A percentile compares a stretch with the other conserved stretches of the same genome.
Conservation (phyloP, 1,140 invertebrate species). For the Pogonomyrmex californicus region DNA sequence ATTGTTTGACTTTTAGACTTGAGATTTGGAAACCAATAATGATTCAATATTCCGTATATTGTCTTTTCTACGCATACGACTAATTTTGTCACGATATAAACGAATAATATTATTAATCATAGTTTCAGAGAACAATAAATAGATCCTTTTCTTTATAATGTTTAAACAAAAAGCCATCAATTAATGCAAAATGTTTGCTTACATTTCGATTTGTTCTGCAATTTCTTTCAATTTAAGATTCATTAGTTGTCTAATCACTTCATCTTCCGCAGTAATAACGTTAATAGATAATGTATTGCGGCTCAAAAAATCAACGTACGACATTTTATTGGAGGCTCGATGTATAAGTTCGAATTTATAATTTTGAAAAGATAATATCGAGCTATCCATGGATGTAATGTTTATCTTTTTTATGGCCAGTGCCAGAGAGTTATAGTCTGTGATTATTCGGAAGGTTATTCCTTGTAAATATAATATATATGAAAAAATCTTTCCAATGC, state of each 20-base stretch:
- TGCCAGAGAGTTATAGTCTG: not conserved
- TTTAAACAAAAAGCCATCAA: slow-evolving; percentile 1
- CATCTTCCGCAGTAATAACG: not conserved
- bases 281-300: not conserved
- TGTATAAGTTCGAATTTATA: slow-evolving; percentile 1
- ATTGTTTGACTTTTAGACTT: too few species aligned
- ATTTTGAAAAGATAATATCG: not conserved
- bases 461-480: too few species aligned
- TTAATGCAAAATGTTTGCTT: slow-evolving; percentile 11
- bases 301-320: not conserved
- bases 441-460: too few species aligned
- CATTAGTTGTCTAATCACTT: not conserved
- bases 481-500: too few species aligned
- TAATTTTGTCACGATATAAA: too few species aligned
- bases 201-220: not conserved
- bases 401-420: not conserved
- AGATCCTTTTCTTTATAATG: not conserved
- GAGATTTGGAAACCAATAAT: too few species aligned
- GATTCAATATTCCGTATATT: too few species aligned
- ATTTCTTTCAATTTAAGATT: not conserved
- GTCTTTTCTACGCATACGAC: too few species aligned
- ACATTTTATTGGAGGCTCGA: not conserved
- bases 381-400: not conserved
- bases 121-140: not conserved
- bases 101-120: not conserved